Evolutionary conservation across 92 coral and sea anemone species (phyloP).

Genomic region (Siderastrea siderea): DNA sequence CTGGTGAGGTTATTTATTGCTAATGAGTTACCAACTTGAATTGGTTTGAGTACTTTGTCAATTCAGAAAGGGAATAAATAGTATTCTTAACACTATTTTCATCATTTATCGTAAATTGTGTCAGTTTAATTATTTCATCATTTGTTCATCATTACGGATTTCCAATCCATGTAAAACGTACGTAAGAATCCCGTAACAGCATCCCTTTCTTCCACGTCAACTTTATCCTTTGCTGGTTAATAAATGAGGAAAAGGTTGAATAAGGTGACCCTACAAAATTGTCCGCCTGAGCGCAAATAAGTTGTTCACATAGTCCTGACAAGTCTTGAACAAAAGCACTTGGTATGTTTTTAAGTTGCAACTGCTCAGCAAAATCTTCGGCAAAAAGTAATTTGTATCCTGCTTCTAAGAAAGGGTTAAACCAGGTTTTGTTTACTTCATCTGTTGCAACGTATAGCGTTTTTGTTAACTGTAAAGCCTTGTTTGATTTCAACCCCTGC

Average conservation of each 20-base stretch:
- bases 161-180: too few relatives aligned
- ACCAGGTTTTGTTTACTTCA: conserved; percentile 59
- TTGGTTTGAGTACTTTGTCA: too few relatives aligned
- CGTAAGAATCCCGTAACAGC: neutral
- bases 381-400: conserved; percentile 81
- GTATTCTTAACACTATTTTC: too few relatives aligned
- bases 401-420: conserved; percentile 78
- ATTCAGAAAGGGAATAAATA: too few relatives aligned
- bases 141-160: too few relatives aligned
- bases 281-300: conserved; percentile 77
- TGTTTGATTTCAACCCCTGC: conserved; percentile 27
- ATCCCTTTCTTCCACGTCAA: conserved; percentile 59
- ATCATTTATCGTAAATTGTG: too few relatives aligned
- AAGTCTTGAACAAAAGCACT: conserved; percentile 57
- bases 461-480: conserved; percentile 51
- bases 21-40: too few relatives aligned
- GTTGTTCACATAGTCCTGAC: conserved; percentile 3
- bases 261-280: conserved; percentile 34
- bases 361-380: conserved; percentile 47
- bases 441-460: too few relatives aligned
- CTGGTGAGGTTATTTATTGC: too few relatives aligned
- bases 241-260: conserved; percentile 63
- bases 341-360: neutral
- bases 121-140: too few relatives aligned
- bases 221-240: conserved; percentile 70